Conservation (phyloP, 2,113 vertebrate genomes). For the Callopanchax toddi region DNA sequence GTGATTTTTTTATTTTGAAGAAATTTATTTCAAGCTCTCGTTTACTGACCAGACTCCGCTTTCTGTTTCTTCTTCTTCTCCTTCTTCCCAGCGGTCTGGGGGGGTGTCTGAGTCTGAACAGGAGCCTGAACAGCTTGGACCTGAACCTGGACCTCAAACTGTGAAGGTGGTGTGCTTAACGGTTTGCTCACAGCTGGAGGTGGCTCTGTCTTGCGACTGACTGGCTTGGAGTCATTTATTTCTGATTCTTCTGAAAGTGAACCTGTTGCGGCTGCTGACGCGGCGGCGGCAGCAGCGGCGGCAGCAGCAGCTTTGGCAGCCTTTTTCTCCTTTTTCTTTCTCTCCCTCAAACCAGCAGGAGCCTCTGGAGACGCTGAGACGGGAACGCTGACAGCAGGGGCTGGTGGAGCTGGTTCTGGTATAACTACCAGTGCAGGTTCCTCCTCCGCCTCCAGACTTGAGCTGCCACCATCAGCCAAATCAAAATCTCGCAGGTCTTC, state of each 20-base stretch:
- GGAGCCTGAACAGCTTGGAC: conserved; percentile 52
- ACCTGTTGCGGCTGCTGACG: conserved; percentile 24
- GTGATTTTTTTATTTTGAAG: neutral
- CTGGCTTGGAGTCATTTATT: conserved; percentile 84
- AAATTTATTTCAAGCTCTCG: neutral
- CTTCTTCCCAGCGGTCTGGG: conserved; percentile 80
- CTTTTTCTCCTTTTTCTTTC: conserved; percentile 96
- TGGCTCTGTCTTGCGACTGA: conserved; percentile 82
- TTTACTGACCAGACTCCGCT: conserved; percentile 75
- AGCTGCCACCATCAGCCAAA: conserved; percentile 78
- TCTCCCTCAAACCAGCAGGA: conserved; percentile 81
- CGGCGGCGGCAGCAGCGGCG: conserved; percentile 17
- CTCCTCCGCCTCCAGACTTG: conserved; percentile 77
- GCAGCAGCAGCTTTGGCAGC: conserved; percentile 61
- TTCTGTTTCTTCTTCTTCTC: conserved; percentile 94
- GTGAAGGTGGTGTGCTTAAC: conserved; percentile 78
- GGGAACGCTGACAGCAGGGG: conserved; percentile 47
- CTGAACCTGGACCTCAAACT: conserved; percentile 52
- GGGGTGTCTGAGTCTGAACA: conserved; percentile 66
- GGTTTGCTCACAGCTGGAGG: conserved; percentile 85
- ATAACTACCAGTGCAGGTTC: conserved; percentile 53
- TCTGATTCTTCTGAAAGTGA: conserved; percentile 74
- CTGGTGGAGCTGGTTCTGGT: conserved; percentile 49
- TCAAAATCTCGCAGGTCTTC: conserved; percentile 91
- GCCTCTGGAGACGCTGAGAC: conserved; percentile 72